A percentile compares a stretch with the other conserved stretches of the same genome.
Conservation (phyloP, 2,797 vertebrate species). For the Anguilla megastoma region DNA sequence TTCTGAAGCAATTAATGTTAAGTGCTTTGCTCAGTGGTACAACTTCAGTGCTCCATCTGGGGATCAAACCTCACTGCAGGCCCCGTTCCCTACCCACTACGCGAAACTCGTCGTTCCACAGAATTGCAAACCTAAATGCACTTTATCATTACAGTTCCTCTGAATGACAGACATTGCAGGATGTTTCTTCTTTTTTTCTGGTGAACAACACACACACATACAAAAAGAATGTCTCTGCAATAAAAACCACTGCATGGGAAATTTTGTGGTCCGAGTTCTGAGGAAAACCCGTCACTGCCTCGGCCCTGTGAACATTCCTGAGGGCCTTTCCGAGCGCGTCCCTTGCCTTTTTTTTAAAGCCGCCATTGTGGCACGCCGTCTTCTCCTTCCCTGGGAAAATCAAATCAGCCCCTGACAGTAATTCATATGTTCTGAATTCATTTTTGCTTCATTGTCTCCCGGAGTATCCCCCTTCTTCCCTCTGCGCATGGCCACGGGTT, state of each 20-base stretch:
- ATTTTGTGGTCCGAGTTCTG: neutral
- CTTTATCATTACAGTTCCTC: neutral
- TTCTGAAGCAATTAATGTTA: neutral
- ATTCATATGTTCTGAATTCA: slow-evolving; percentile 21
- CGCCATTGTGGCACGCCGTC: too few species aligned
- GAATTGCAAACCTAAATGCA: too few species aligned
- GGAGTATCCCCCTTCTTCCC: neutral
- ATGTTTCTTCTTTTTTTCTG: neutral
- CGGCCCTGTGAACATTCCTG: neutral
- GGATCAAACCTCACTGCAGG: too few species aligned
- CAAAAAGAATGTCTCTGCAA: neutral
- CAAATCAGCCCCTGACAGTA: slow-evolving; percentile 15
- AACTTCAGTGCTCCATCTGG: too few species aligned
- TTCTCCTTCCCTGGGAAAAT: neutral
- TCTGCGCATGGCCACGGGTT: neutral
- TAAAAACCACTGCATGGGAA: neutral
- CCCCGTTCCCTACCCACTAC: neutral
- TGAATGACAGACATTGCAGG: neutral
- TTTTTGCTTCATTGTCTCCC: slow-evolving; percentile 3
- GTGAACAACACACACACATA: too few species aligned
- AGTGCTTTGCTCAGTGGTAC: neutral
- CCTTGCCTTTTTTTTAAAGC: neutral
- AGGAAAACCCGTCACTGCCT: neutral
- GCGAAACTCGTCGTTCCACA: neutral
- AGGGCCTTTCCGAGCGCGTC: neutral